These are phyloP conservation scores for Amphiprion percula DNA, from an alignment of 2,113 vertebrate genomes.

Conservation along the genomic window DNA sequence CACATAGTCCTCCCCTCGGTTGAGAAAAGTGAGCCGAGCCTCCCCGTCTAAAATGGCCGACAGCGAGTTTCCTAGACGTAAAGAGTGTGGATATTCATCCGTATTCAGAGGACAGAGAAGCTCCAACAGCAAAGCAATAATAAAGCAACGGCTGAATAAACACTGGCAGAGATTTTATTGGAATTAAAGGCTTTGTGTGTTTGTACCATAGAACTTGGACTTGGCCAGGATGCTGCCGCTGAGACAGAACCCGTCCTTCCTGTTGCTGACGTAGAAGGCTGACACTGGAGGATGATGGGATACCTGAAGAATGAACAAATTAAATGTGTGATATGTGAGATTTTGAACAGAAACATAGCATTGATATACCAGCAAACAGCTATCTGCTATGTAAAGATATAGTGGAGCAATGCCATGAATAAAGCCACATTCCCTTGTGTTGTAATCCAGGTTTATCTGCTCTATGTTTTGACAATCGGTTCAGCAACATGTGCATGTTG, in stretches of 20 bases:
- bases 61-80: constrained; percentile 92
- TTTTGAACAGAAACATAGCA: too few relatives aligned
- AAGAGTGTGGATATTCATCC: background rate
- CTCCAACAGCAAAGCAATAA: background rate
- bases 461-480: too few relatives aligned
- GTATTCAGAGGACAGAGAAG: background rate
- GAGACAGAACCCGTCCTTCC: constrained; percentile 98
- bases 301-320: constrained; percentile 83
- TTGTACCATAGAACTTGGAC: constrained; percentile 98
- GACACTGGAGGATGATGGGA: constrained; percentile 99
- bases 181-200: background rate
- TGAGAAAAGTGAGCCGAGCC: constrained; percentile 94
- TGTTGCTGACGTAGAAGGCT: constrained; percentile 98
- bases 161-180: background rate
- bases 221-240: constrained; percentile 98
- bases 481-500: too few relatives aligned
- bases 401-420: too few relatives aligned
- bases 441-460: too few relatives aligned
- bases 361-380: too few relatives aligned
- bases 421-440: too few relatives aligned
- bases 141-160: background rate
- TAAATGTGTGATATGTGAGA: too few relatives aligned
- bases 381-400: too few relatives aligned
- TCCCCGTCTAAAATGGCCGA: constrained; percentile 98
- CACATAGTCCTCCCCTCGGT: constrained; percentile 96